Base-by-base conservation (phyloP, 2,797 vertebrate species). In the Gobio occitaniae region DNA sequence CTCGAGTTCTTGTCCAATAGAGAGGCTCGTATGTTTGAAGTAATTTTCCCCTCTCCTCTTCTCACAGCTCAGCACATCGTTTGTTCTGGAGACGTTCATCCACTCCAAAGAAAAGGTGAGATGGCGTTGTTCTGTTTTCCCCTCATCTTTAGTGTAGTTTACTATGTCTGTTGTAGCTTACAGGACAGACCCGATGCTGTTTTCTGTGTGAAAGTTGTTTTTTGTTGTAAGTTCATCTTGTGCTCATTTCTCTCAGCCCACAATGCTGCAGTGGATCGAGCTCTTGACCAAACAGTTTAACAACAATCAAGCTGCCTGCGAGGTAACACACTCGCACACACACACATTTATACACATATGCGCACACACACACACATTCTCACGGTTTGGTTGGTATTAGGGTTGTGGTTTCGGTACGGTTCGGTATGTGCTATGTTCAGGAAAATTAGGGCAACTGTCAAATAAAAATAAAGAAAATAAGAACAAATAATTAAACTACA, bases 261-360 rank as follows among this genome's bases (percentile, higher is more conserved):
- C 98, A 87, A 99, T 99, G 98, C 96, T 99, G 94, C 98, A 99
- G 94, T 99, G 98, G 98, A 99, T 99, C 80, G 98, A 99, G 88
- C 95, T 99, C 56, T 95, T 99, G 89, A 99, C 98, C 87, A 99
- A 99, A 93, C 98, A 99, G 87, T 99, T 99, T 94, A 99, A 99
- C 96, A 99, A 99, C 95, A 99, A 97, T 93, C 98, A 99, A 95
- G 97, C 97, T 9, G 98, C 98, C 89, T 99, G 98, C 91, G 98
- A 99, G 97, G 98, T 99, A 69, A 89, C 32, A 25, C 29, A 36
- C 16, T 19, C 10, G n/a, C 52, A 21, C 47, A 38, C 52, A 21
- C 32, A n/a, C 32, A 68, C 65, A 38, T 2, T 6, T 2, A 19
- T 0, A 17, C 52, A 54, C 6, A 54, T 2, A n/a, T 3, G n/a